Evolutionary conservation across 2,888 invertebrate genomes (phyloP).

Genomic region (Cryptocephalus primarius): DNA sequence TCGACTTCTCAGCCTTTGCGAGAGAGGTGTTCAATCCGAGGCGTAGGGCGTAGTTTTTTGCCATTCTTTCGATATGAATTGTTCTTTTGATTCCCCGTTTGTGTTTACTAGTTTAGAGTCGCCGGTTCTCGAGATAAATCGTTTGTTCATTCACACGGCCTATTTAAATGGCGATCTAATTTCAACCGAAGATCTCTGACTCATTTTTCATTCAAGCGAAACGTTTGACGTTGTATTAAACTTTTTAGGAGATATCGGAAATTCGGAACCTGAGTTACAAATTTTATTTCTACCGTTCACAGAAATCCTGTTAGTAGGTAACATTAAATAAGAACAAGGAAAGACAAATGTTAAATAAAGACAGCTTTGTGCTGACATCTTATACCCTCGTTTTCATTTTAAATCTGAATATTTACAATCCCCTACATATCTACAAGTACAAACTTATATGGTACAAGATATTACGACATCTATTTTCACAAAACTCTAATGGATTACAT

Average conservation of each 20-base stretch:
- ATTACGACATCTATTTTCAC: too few species aligned
- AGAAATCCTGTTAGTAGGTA: too few species aligned
- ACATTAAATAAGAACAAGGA: too few species aligned
- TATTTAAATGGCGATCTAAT: slow-evolving; percentile 8
- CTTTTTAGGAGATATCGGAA: slow-evolving; percentile 4
- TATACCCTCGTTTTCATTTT: too few species aligned
- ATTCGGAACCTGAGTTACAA: background rate
- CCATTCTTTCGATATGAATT: slow-evolving; percentile 19
- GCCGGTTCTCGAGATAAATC: slow-evolving; percentile 7
- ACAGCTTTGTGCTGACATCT: too few species aligned
- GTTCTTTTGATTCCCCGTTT: slow-evolving; percentile 17
- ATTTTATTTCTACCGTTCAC: background rate
- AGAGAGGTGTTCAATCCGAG: slow-evolving; percentile 12
- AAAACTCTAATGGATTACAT: too few species aligned
- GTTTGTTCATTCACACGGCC: slow-evolving; percentile 10
- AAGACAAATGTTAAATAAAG: too few species aligned
- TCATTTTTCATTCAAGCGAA: slow-evolving; percentile 7
- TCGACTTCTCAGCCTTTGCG: slow-evolving; percentile 36
- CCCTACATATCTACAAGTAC: too few species aligned
- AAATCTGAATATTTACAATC: too few species aligned
- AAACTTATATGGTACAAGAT: too few species aligned
- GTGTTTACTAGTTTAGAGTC: slow-evolving; percentile 12
- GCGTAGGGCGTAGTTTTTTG: background rate
- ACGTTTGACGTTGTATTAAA: slow-evolving; percentile 5
- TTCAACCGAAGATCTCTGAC: slow-evolving; percentile 4